These are phyloP conservation scores for Acanthopagrus latus DNA, from an alignment of 2,797 vertebrate genomes.

Conservation along the genomic window DNA sequence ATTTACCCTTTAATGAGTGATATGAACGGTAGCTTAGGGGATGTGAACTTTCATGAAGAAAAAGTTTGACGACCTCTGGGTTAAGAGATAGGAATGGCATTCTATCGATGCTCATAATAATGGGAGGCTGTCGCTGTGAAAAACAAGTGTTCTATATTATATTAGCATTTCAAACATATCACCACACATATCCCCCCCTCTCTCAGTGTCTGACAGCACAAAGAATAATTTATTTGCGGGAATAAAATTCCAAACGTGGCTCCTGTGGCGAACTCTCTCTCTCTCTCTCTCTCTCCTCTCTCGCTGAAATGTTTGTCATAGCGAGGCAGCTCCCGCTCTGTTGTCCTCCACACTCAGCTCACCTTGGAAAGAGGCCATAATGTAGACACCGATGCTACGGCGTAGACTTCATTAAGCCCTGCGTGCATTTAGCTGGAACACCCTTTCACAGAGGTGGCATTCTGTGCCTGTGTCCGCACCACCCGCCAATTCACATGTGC, in stretches of 20 bases:
- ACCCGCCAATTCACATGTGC: constrained; percentile 28
- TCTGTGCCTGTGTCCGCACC: constrained; percentile 21
- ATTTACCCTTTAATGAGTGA: no score
- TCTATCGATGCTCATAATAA: constrained; percentile 39
- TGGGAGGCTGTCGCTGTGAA: constrained; percentile 13
- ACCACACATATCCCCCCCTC: constrained; percentile 22
- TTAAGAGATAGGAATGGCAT: constrained; percentile 2
- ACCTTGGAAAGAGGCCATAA: constrained; percentile 73
- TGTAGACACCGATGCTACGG: constrained; percentile 62
- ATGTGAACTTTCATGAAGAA: no score
- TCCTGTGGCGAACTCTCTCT: constrained; percentile 46
- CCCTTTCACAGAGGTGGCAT: constrained; percentile 41
- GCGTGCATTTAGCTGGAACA: constrained; percentile 60
- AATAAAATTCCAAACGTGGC: constrained; percentile 35
- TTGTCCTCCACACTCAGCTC: constrained; percentile 67
- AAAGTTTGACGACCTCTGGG: no score
- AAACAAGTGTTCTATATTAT: constrained; percentile 42
- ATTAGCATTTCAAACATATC: constrained; percentile 62
- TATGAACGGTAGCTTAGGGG: no score
- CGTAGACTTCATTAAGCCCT: constrained; percentile 66
- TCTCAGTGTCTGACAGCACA: constrained; percentile 44
- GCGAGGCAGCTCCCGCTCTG: constrained; percentile 39
- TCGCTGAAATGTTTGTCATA: constrained; percentile 47
- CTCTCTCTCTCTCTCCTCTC: constrained; percentile 20
- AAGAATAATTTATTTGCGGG: constrained; percentile 49